These are phyloP conservation scores for Caenorhabditis remanei DNA, from an alignment of 1,140 invertebrate genomes.

Conservation along the genomic window DNA sequence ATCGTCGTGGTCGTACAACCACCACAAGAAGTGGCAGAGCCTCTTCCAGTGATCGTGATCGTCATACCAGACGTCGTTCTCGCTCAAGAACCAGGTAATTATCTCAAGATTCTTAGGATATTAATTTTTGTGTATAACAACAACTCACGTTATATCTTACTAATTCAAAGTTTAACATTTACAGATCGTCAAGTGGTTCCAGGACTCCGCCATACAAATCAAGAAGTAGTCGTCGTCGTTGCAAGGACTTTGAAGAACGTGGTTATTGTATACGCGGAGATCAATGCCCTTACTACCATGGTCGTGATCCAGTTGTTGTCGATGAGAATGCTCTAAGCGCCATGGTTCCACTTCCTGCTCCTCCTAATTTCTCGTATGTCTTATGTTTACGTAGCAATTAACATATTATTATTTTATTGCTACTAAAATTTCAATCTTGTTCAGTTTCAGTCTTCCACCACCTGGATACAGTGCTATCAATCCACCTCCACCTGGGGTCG, in stretches of 20 bases:
- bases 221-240: conserved; percentile 25
- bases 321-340: conserved; percentile 81
- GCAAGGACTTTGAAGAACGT: conserved; percentile 83
- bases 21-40: not conserved
- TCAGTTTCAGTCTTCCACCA: conserved; percentile 65
- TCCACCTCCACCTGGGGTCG: conserved; percentile 68
- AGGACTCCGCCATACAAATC: conserved; percentile 41
- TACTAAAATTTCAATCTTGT: not conserved
- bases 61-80: conserved; percentile 56
- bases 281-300: conserved; percentile 94
- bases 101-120: not conserved
- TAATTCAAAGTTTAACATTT: not conserved
- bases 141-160: not conserved
- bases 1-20: conserved; percentile 5
- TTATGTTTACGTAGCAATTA: not conserved
- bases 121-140: not conserved
- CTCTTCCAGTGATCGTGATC: conserved; percentile 20
- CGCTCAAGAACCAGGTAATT: conserved; percentile 23
- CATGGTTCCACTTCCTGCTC: conserved; percentile 55
- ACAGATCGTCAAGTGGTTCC: conserved; percentile 26
- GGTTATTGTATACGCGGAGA: conserved; percentile 95
- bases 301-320: conserved; percentile 90
- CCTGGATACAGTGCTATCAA: conserved; percentile 70
- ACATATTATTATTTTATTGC: not conserved
- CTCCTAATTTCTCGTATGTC: conserved; percentile 55